Evolutionary conservation across 2,797 vertebrate species (phyloP).

Genomic region (Iguana delicatissima): DNA sequence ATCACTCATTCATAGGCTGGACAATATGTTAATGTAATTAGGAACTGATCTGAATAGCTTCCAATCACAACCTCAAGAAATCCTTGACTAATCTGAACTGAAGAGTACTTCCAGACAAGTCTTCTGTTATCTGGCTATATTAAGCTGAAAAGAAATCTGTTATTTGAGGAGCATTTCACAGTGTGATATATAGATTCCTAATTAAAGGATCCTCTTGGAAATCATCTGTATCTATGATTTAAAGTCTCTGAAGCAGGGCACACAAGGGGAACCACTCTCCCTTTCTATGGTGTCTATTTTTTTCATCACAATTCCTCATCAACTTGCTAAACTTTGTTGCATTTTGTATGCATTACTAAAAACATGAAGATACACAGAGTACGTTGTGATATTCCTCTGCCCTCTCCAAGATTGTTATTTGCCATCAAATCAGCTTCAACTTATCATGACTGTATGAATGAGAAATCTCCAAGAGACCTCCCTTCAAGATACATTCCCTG

Average conservation of each 20-base stretch:
- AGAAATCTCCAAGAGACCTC: too few relatives aligned
- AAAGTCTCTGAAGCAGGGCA: constrained; percentile 48
- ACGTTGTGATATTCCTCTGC: neutral
- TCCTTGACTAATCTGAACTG: constrained; percentile 47
- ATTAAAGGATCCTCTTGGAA: constrained; percentile 31
- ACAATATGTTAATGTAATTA: constrained; percentile 30
- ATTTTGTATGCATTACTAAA: neutral
- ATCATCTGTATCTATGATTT: constrained; percentile 38
- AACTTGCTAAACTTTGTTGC: neutral
- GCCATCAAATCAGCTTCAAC: too few relatives aligned
- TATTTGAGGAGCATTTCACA: constrained; percentile 21
- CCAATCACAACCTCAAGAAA: constrained; percentile 24
- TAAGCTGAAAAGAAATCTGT: constrained; percentile 35
- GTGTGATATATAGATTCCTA: constrained; percentile 31
- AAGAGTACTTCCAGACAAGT: constrained; percentile 42
- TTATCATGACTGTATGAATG: too few relatives aligned
- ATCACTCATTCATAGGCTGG: neutral
- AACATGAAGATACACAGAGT: neutral
- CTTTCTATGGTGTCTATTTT: constrained; percentile 37
- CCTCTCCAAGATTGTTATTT: neutral
- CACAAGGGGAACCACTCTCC: constrained; percentile 52
- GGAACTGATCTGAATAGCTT: constrained; percentile 41
- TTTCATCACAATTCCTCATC: constrained; percentile 36
- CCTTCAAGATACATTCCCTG: neutral
- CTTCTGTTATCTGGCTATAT: constrained; percentile 33